Percentiles rank a stretch among this genome's conserved stretches.
phyloP scores from a whole-genome alignment of 2,888 invertebrate species.

The Apotomis betuletana region DNA sequence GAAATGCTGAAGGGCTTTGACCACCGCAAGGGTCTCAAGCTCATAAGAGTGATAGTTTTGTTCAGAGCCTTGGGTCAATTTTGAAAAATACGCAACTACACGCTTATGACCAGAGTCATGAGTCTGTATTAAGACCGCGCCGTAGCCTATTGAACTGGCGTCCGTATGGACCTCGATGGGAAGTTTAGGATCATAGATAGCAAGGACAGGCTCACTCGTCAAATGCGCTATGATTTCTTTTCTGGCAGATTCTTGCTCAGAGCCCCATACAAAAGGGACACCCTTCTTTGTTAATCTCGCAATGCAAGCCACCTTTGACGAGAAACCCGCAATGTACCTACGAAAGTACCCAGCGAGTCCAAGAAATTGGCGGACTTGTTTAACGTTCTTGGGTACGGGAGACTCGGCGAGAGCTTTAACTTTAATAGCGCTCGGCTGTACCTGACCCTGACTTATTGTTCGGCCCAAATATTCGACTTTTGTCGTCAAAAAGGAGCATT shows the following conservation, averaged over 20 bases:
- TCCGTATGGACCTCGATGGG: too few relatives aligned
- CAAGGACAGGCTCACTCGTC: neutral
- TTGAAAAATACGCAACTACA: too few relatives aligned
- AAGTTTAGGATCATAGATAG: too few relatives aligned
- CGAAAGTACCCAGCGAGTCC: slow-evolving; percentile 6
- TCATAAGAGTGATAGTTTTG: too few relatives aligned
- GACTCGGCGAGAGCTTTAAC: neutral
- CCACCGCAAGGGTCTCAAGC: too few relatives aligned
- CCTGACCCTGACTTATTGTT: slow-evolving; percentile 14
- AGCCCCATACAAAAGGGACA: slow-evolving; percentile 1
- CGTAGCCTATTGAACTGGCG: too few relatives aligned
- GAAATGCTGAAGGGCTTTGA: too few relatives aligned
- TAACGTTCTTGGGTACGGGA: neutral
- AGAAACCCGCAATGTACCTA: slow-evolving; percentile 1
- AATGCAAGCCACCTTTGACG: slow-evolving; percentile 1
- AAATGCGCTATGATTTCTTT: neutral
- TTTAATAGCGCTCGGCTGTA: neutral
- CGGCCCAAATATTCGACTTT: too few relatives aligned
- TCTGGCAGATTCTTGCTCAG: neutral
- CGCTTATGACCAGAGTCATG: too few relatives aligned
- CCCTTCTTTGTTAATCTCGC: neutral
- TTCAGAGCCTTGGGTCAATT: too few relatives aligned
- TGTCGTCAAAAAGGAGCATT: too few relatives aligned
- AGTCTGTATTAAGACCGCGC: too few relatives aligned
- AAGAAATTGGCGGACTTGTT: slow-evolving; percentile 4